Base-by-base conservation (phyloP, 1,140 invertebrate species). In the Diprion similis region DNA sequence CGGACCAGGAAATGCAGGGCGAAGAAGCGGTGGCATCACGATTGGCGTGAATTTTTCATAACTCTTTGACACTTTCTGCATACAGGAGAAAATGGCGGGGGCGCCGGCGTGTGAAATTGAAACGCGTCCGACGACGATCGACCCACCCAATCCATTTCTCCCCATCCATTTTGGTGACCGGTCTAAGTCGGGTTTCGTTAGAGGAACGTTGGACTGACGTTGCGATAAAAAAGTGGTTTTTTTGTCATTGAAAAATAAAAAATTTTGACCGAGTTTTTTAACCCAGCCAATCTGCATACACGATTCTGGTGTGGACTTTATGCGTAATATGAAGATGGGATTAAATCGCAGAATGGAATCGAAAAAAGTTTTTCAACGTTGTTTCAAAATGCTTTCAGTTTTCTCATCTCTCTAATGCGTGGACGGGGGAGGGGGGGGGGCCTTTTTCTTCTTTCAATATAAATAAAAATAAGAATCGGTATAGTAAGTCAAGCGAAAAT, bases 71-170 rank as follows among this genome's bases (percentile, higher is more conserved):
- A 76, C 72, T 78, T 81, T 76, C 75, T 79, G 74, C 78, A 76
- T 76, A 6, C 24, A 69, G 72, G 67, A 79, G 77, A 66, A 78
- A 80, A 79, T 81, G 81, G 79, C 75, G 73, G 75, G 71, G 65
- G 75, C 79, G 71, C 74, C 81, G 78, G 74, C 71, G 75, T 78
- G 78, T 81, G 80, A 82, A 82, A 82, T 82, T 81, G 80, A 82
- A 82, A 81, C 78, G 75, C 74, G 75, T 80, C 80, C 76, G 74
- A 68, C 75, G 74, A 68, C 75, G 77, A 79, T 81, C 79, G 78
- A 73, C 68, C 71, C 68, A 66, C 68, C 76, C 75, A 80, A 79
- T 73, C 75, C 72, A 79, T 79, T 78, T 78, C 68, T 68, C 19
- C 3, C 51, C 51, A 59, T 59, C 4, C 51, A 59, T 59, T 11